These are phyloP conservation scores for Neocrepidodera transversa DNA, from an alignment of 2,888 invertebrate species.

Conservation along the genomic window DNA sequence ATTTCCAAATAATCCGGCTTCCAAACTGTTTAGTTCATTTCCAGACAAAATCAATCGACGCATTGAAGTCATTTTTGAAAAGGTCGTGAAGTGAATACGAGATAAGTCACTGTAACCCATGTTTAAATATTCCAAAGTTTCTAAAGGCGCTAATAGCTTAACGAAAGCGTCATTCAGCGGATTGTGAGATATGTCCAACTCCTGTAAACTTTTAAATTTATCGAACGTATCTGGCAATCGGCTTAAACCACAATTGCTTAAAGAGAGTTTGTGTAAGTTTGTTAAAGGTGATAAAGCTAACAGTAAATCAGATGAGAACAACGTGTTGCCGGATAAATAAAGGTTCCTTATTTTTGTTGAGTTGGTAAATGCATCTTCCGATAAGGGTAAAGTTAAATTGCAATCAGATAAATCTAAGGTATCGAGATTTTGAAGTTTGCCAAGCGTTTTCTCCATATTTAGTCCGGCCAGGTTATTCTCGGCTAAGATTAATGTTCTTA, in stretches of 20 bases:
- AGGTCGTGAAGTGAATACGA: slow-evolving; percentile 69
- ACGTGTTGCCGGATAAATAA: slow-evolving; percentile 71
- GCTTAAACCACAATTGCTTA: slow-evolving; percentile 71
- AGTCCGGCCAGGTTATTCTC: slow-evolving; percentile 71
- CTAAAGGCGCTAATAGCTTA: slow-evolving; percentile 69
- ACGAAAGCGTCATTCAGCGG: slow-evolving; percentile 74
- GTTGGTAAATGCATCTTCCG: slow-evolving; percentile 73
- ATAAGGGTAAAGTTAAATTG: slow-evolving; percentile 70
- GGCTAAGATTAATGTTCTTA: slow-evolving; percentile 69
- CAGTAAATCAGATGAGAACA: slow-evolving; percentile 72
- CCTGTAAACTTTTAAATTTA: slow-evolving; percentile 70
- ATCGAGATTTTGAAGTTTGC: slow-evolving; percentile 70
- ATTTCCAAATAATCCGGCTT: slow-evolving; percentile 72
- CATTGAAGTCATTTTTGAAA: slow-evolving; percentile 73
- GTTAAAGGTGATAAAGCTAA: slow-evolving; percentile 71
- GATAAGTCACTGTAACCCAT: slow-evolving; percentile 77
- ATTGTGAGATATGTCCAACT: slow-evolving; percentile 75
- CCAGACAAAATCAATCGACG: slow-evolving; percentile 72
- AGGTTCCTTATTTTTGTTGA: slow-evolving; percentile 71
- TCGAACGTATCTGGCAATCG: slow-evolving; percentile 72
- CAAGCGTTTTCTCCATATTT: slow-evolving; percentile 70
- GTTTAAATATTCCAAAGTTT: slow-evolving; percentile 72
- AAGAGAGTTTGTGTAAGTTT: slow-evolving; percentile 70
- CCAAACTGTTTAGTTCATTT: slow-evolving; percentile 70
- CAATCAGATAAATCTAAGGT: slow-evolving; percentile 74